Evolutionary conservation across 2,888 invertebrate species (phyloP).

Genomic region (Apamea epomidion): DNA sequence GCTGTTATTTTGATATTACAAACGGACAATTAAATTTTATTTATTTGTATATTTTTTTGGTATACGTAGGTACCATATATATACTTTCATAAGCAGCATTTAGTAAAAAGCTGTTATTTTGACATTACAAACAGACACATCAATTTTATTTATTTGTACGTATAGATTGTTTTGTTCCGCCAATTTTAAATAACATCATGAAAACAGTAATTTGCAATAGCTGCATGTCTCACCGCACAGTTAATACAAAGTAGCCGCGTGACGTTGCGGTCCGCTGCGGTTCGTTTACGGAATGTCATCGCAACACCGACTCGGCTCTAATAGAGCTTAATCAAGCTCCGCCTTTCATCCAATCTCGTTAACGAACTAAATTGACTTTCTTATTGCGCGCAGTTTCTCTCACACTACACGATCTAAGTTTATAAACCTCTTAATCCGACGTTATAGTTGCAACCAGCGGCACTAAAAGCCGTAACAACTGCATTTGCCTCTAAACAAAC

Average conservation of each 20-base stretch:
- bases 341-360: conserved; percentile 86
- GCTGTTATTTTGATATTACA: background rate
- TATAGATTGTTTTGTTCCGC: background rate
- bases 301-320: conserved; percentile 75
- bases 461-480: conserved; percentile 82
- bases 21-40: background rate
- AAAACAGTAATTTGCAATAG: conserved; percentile 56
- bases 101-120: no score
- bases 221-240: conserved; percentile 56
- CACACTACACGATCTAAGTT: conserved; percentile 77
- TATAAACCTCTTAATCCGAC: conserved; percentile 80
- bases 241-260: conserved; percentile 56
- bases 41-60: background rate
- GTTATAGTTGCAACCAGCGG: conserved; percentile 76
- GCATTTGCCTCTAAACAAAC: conserved; percentile 83
- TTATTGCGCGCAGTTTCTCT: conserved; percentile 80
- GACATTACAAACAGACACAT: no score
- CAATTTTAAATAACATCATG: background rate
- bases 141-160: conserved; percentile 1
- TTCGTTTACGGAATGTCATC: conserved; percentile 79
- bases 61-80: no score
- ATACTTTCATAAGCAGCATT: no score
- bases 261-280: conserved; percentile 78
- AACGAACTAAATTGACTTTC: conserved; percentile 85
- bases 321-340: conserved; percentile 85